Evolutionary conservation across 2,888 invertebrate genomes (phyloP).

Genomic region (Antitype chi): DNA sequence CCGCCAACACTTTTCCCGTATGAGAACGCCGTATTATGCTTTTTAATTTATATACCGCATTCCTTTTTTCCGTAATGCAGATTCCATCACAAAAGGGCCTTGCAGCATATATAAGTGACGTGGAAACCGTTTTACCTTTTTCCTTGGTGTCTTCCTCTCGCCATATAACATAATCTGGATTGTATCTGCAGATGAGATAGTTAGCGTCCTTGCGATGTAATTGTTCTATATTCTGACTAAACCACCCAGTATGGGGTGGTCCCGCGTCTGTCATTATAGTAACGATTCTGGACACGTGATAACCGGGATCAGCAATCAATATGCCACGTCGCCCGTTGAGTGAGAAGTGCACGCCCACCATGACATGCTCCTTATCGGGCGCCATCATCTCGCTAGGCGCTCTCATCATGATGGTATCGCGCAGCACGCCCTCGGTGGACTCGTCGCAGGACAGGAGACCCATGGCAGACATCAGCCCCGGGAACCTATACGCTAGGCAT

Average conservation of each 20-base stretch:
- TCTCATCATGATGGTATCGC: slow-evolving; percentile 87
- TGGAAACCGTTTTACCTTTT: slow-evolving; percentile 58
- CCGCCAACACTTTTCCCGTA: slow-evolving; percentile 95
- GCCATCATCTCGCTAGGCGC: slow-evolving; percentile 90
- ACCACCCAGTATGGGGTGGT: slow-evolving; percentile 97
- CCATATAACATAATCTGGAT: slow-evolving; percentile 95
- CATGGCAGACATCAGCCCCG: slow-evolving; percentile 91
- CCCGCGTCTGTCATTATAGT: slow-evolving; percentile 96
- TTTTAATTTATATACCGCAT: slow-evolving; percentile 95
- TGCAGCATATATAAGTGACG: slow-evolving; percentile 93
- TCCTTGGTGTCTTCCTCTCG: slow-evolving; percentile 93
- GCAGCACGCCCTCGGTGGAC: slow-evolving; percentile 88
- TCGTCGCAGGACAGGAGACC: slow-evolving; percentile 96
- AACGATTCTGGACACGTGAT: slow-evolving; percentile 95
- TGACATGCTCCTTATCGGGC: slow-evolving; percentile 96
- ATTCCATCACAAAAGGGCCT: slow-evolving; percentile 95
- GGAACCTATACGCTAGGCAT: slow-evolving; percentile 91
- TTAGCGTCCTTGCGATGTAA: slow-evolving; percentile 94
- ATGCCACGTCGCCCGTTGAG: slow-evolving; percentile 94
- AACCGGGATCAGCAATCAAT: slow-evolving; percentile 96
- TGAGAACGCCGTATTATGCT: slow-evolving; percentile 95
- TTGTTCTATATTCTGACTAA: slow-evolving; percentile 94
- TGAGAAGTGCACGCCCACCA: slow-evolving; percentile 93
- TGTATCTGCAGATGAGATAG: slow-evolving; percentile 92
- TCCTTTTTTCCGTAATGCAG: slow-evolving; percentile 96